Conservation (phyloP, 2,888 invertebrate species). For the Orthonychiurus folsomi region DNA sequence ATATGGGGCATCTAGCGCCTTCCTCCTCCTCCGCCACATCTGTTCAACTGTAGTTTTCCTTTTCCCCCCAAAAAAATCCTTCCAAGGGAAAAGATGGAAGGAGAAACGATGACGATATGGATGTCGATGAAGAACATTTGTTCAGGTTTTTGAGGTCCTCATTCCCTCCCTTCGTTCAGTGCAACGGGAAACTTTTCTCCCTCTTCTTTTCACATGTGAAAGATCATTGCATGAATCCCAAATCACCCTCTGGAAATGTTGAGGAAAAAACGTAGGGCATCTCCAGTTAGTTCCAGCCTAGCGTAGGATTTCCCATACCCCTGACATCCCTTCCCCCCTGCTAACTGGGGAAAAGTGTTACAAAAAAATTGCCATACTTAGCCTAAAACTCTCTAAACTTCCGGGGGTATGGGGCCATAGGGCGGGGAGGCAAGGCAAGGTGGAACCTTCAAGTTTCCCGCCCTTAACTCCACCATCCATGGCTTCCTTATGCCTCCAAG, state of each 20-base stretch:
- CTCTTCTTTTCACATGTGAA: slow-evolving; percentile 1
- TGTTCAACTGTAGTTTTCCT: slow-evolving; percentile 1
- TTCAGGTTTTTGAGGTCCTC: not conserved
- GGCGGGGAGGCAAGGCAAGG: not conserved
- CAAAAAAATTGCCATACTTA: slow-evolving; percentile 1
- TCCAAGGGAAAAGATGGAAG: not conserved
- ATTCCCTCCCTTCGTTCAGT: not conserved
- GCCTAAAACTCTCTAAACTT: not conserved
- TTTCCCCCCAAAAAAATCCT: not conserved
- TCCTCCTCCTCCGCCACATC: not conserved
- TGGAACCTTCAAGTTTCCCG: too few species aligned
- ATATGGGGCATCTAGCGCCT: not conserved
- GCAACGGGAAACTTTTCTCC: not conserved
- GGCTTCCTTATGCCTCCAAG: too few species aligned
- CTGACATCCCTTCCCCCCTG: too few species aligned
- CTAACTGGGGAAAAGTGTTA: not conserved
- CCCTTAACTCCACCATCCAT: too few species aligned
- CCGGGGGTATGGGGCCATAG: not conserved
- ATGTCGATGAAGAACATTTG: slow-evolving; percentile 1
- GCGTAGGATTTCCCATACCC: not conserved
- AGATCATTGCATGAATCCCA: slow-evolving; percentile 1
- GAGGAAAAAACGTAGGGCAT: not conserved
- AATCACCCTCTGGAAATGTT: slow-evolving; percentile 1
- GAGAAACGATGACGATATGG: not conserved
- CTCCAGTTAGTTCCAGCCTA: too few species aligned